These are phyloP conservation scores for Perognathus longimembris DNA, from an alignment of 2,113 vertebrate genomes.

Conservation along the genomic window DNA sequence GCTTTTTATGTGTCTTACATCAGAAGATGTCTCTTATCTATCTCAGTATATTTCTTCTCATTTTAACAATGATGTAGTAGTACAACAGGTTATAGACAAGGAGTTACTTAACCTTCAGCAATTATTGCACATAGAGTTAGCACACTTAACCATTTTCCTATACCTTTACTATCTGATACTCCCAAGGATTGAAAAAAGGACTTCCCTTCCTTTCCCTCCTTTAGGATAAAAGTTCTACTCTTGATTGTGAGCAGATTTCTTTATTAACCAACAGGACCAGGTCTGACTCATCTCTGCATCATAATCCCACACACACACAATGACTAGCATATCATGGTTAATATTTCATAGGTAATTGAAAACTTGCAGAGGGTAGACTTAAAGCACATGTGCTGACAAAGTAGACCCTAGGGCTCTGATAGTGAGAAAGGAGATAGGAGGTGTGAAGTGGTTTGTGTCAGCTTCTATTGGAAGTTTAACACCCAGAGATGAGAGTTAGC, in stretches of 20 bases:
- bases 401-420: neutral
- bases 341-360: neutral
- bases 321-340: neutral
- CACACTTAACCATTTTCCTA: neutral
- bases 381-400: neutral
- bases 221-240: neutral
- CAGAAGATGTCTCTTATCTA: neutral
- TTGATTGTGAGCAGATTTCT: neutral
- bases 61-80: neutral
- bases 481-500: neutral
- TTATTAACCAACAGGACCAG: rapidly evolving
- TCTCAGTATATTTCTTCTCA: neutral
- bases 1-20: too few relatives aligned
- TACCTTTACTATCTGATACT: neutral
- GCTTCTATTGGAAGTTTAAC: neutral
- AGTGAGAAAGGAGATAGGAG: neutral
- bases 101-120: neutral
- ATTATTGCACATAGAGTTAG: neutral
- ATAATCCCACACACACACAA: neutral
- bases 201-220: neutral
- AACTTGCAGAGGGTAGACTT: neutral
- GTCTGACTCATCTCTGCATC: neutral
- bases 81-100: neutral
- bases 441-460: neutral
- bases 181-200: neutral